Conservation (phyloP, 2,888 invertebrate species). For the Auanema freiburgensis region DNA sequence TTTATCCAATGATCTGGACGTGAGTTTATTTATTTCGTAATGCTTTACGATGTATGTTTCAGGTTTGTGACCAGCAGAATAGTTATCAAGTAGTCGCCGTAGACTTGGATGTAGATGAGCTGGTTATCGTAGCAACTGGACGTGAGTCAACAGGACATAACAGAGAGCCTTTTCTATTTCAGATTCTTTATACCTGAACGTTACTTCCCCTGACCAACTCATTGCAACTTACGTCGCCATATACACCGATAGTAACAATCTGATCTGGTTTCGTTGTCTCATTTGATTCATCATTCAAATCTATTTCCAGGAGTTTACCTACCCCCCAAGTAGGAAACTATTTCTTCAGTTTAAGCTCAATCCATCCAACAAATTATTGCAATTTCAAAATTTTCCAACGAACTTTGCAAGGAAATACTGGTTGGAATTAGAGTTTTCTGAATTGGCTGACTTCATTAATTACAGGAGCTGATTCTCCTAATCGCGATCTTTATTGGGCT, state of each 20-base stretch:
- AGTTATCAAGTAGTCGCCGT: slow-evolving; percentile 31
- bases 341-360: slow-evolving; percentile 40
- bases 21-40: neutral
- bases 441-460: neutral
- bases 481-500: slow-evolving; percentile 42
- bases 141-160: slow-evolving; percentile 4
- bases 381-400: slow-evolving; percentile 42
- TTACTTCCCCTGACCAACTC: neutral
- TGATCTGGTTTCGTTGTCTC: neutral
- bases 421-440: neutral
- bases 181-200: too few relatives aligned
- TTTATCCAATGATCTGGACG: slow-evolving; percentile 39
- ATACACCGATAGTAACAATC: too few relatives aligned
- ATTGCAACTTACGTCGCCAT: neutral
- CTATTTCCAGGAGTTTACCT: slow-evolving; percentile 17
- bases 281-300: neutral
- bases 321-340: slow-evolving; percentile 38
- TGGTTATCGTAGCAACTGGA: slow-evolving; percentile 43
- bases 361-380: too few relatives aligned
- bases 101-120: slow-evolving; percentile 28
- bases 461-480: slow-evolving; percentile 17
- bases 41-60: neutral
- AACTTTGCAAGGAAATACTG: slow-evolving; percentile 20
- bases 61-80: slow-evolving; percentile 32
- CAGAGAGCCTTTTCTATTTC: neutral